Evolutionary conservation across 2,888 invertebrate genomes (phyloP).

Genomic region (Cerceris rybyensis): DNA sequence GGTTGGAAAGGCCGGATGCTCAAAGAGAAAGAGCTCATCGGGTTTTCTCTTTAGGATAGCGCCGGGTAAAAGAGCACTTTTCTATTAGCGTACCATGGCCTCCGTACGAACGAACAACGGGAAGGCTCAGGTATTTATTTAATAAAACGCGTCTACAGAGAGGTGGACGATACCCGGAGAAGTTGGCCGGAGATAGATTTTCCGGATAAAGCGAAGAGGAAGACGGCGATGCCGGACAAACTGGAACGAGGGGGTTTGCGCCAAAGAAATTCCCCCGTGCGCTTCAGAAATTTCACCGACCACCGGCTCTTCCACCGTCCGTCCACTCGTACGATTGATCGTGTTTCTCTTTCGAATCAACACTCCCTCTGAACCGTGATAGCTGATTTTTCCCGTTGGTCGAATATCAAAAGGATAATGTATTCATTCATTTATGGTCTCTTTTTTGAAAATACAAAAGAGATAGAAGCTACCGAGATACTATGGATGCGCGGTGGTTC

Average conservation of each 20-base stretch:
- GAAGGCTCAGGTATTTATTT: constrained; percentile 73
- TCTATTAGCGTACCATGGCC: constrained; percentile 55
- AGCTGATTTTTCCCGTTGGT: not conserved
- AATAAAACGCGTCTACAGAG: constrained; percentile 70
- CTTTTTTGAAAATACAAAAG: too few relatives aligned
- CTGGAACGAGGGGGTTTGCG: constrained; percentile 26
- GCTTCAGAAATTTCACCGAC: constrained; percentile 25
- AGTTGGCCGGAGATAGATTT: constrained; percentile 25
- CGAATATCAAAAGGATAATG: not conserved
- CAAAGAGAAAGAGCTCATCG: constrained; percentile 62
- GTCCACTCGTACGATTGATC: not conserved
- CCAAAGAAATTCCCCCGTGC: constrained; percentile 51
- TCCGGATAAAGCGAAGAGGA: constrained; percentile 39
- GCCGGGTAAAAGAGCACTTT: constrained; percentile 56
- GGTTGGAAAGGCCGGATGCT: constrained; percentile 35
- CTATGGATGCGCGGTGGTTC: too few relatives aligned
- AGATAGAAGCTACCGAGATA: too few relatives aligned
- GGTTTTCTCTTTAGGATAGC: constrained; percentile 57
- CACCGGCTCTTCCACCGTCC: not conserved
- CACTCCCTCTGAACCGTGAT: not conserved
- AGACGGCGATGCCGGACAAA: constrained; percentile 41
- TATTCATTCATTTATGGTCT: too few relatives aligned
- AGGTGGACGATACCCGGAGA: constrained; percentile 43
- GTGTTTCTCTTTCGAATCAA: not conserved
- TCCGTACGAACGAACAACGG: constrained; percentile 43